Base-by-base conservation (phyloP, 2,797 vertebrate genomes). In the Bryconaethiops microstoma region DNA sequence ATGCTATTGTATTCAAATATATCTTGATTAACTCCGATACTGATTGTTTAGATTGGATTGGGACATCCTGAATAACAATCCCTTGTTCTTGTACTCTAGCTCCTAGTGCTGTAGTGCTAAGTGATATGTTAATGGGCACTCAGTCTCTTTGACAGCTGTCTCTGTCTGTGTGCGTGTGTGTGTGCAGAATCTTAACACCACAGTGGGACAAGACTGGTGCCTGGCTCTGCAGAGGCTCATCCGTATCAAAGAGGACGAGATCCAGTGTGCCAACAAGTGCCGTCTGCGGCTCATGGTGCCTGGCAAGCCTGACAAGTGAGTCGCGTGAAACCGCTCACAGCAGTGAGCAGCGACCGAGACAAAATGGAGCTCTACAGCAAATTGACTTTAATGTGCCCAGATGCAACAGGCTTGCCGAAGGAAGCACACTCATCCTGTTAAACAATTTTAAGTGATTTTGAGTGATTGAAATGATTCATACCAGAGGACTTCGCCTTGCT, bases 261-360 rank as follows among this genome's bases (percentile, higher is more conserved):
- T 98, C 88, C 96, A 97, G 83, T 95, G 95, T 0, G 96, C 96
- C 84, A 96, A 98, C 93, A 97, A 96, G 85, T 97, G 96, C 83
- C 94, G 95, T 19, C 94, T 98, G 19, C 92, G 95, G 4, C 94
- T 98, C 59, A 93, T 96, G 75, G 92, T 98, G 14, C 95, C 96
- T 0, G 96, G 96, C 12, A 97, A 96, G 73, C 94, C 96, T 0
- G 97, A 97, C 91, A 97, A 95, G 97, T 98, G 90, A 92, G 96
- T 87, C 7, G 10, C 9, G 23, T 75, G 68, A 40, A 60, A 75
- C 40, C 25, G 39, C 59, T 62, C 29, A 23, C 71, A 63, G 68
- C 74, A 68, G 25, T 77, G 74, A 35, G 71, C 79, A n/a, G 68
- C 73, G 45, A 52, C 45, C 59, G 64, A 62, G 65, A 70, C 23